phyloP scores from a whole-genome alignment of 2,888 invertebrate genomes.

The Eumerus sabulonum region DNA sequence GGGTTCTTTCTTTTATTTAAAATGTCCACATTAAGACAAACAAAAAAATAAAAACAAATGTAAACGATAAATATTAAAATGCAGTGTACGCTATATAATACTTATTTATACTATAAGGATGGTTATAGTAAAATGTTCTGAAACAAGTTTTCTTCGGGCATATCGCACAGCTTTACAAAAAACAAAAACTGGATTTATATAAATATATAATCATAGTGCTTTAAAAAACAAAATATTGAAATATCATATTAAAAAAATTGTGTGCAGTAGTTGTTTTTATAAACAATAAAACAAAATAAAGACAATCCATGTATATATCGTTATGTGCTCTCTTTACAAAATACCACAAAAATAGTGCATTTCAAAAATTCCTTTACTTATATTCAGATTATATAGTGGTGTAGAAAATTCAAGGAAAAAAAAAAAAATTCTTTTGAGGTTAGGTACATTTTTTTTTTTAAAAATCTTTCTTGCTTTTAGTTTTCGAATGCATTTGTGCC shows the following conservation, averaged over 20 bases:
- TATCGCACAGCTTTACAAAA: slow-evolving; percentile 60
- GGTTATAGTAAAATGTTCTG: slow-evolving; percentile 27
- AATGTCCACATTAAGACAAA: slow-evolving; percentile 34
- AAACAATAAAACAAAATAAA: slow-evolving; percentile 28
- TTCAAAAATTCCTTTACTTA: slow-evolving; percentile 55
- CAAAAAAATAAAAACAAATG: slow-evolving; percentile 24
- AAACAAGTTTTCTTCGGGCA: slow-evolving; percentile 57
- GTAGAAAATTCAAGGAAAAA: too few species aligned
- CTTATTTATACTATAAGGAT: slow-evolving; percentile 27
- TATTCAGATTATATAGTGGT: slow-evolving; percentile 18
- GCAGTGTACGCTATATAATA: slow-evolving; percentile 17
- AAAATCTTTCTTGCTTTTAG: slow-evolving; percentile 28
- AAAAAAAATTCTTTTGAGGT: too few species aligned
- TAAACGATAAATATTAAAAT: too few species aligned
- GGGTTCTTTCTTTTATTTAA: slow-evolving; percentile 1
- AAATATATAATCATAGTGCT: slow-evolving; percentile 38
- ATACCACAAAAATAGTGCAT: slow-evolving; percentile 69
- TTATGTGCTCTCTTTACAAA: slow-evolving; percentile 68
- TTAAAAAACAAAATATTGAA: slow-evolving; percentile 59
- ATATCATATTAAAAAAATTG: slow-evolving; percentile 31
- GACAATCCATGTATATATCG: slow-evolving; percentile 53
- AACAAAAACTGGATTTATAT: too few species aligned
- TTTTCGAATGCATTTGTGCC: slow-evolving; percentile 64
- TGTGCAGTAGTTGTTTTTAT: slow-evolving; percentile 46
- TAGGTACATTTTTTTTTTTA: slow-evolving; percentile 27